Conservation (phyloP, 2,113 vertebrate genomes). For the Ochotona princeps region DNA sequence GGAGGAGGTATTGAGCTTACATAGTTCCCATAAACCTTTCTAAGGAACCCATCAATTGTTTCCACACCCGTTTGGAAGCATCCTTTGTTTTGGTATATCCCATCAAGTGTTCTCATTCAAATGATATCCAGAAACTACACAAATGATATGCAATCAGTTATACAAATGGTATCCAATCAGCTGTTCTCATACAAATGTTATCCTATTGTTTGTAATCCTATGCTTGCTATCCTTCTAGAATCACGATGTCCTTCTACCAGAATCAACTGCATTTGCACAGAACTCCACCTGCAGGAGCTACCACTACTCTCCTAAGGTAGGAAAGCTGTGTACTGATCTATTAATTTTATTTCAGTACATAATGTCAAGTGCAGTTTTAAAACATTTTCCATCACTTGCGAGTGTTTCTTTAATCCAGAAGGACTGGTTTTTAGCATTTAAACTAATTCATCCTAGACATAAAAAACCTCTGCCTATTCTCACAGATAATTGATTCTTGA, state of each 20-base stretch:
- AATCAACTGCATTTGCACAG: constrained; percentile 35
- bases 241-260: neutral
- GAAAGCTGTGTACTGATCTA: constrained; percentile 14
- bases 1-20: too few species aligned
- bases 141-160: too few species aligned
- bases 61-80: too few species aligned
- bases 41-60: too few species aligned
- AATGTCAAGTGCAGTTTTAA: constrained; percentile 60
- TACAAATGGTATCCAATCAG: too few species aligned
- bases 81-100: too few species aligned
- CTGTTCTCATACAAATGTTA: too few species aligned
- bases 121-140: too few species aligned
- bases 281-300: constrained; percentile 43
- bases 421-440: constrained; percentile 62
- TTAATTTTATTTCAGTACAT: constrained; percentile 52
- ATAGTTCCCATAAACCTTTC: too few species aligned
- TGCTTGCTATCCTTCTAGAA: too few species aligned
- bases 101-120: too few species aligned
- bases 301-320: constrained; percentile 32
- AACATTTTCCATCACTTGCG: constrained; percentile 44
- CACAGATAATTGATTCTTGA: constrained; percentile 65
- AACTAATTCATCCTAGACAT: constrained; percentile 57
- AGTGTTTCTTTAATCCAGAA: constrained; percentile 65
- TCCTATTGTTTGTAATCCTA: too few species aligned
- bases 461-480: constrained; percentile 55